A percentile compares a stretch with the other conserved stretches of the same genome.
Conservation (phyloP, 1,140 invertebrate genomes). For the Drosophila sucinea region DNA sequence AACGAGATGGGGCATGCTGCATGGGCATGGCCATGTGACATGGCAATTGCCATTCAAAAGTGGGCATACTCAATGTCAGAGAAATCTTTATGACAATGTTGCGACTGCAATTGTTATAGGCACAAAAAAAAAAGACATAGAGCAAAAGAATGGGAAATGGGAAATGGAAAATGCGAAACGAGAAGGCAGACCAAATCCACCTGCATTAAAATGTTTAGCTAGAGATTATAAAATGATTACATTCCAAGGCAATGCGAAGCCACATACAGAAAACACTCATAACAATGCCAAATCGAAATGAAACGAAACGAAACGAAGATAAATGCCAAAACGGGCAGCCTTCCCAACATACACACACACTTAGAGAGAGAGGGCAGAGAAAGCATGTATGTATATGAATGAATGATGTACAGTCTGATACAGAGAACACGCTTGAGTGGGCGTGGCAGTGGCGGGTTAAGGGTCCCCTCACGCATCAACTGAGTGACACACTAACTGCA, state of each 20-base stretch:
- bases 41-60: conserved; percentile 11
- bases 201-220: conserved; percentile 16
- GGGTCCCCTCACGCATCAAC: conserved; percentile 20
- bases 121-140: conserved; percentile 17
- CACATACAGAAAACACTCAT: conserved; percentile 55
- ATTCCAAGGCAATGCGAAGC: conserved; percentile 4
- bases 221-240: conserved; percentile 8
- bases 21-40: conserved; percentile 13
- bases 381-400: conserved; percentile 24
- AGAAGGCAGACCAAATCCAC: neutral
- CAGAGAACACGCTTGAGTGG: conserved; percentile 29
- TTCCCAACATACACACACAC: conserved; percentile 15
- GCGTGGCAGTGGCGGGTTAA: conserved; percentile 8
- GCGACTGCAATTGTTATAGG: conserved; percentile 14
- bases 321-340: conserved; percentile 52
- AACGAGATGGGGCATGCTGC: conserved; percentile 5
- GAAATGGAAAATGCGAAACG: neutral
- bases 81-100: conserved; percentile 13
- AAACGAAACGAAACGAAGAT: conserved; percentile 69
- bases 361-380: neutral
- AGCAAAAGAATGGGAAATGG: conserved; percentile 4
- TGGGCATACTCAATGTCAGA: conserved; percentile 12
- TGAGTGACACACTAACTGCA: conserved; percentile 69
- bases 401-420: conserved; percentile 59
- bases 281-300: conserved; percentile 53